Evolutionary conservation across 2,113 vertebrate species (phyloP), one percentile per base, ranked within the genome.

Genomic region (Euleptes europaea): DNA sequence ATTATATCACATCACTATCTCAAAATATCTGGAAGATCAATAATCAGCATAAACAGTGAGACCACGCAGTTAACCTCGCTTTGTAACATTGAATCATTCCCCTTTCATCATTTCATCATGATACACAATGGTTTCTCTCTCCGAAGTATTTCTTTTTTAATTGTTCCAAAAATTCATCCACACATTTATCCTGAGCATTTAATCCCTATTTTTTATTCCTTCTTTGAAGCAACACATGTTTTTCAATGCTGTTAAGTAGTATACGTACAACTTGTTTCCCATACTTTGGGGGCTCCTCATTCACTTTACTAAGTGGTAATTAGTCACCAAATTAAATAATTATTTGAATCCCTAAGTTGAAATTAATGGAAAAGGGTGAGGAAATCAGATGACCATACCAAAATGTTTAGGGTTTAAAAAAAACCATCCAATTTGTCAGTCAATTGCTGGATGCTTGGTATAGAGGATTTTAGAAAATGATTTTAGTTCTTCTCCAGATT

Each of bases 1-100:
- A 69, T 66, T 80, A 11, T 38, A 47, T 0, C 6, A 3, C 79
- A 35, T 57, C 21, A 57, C 51, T 2, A 44, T 40, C 35, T 79
- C 44, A 84, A 91, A 88, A 23, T 83, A 47, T 67, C 31, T n/a
- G 21, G 66, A 72, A 54, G 40, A 79, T 60, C 31, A 35, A 54
- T 21, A 80, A 14, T 63, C 31, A 28, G 1, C 69, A 66, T 11
- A 33, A 76, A 83, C 31, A 67, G 38, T 14, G 31, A 71, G n/a
- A 0, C 67, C 75, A 40, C 67, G 21, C 35, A 84, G 44, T 49
- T 76, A 76, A n/a, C 0, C 57, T 83, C 85, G 76, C 1, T 12
- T 13, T 80, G 5, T 1, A 73, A 1, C 63, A 40, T 82, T 57
- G 14, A 60, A 75, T 44, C 49, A 74, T 76, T 86, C 23, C 60